These are phyloP conservation scores for Periphyllus acericola DNA, from an alignment of 2,888 invertebrate species.

Conservation along the genomic window DNA sequence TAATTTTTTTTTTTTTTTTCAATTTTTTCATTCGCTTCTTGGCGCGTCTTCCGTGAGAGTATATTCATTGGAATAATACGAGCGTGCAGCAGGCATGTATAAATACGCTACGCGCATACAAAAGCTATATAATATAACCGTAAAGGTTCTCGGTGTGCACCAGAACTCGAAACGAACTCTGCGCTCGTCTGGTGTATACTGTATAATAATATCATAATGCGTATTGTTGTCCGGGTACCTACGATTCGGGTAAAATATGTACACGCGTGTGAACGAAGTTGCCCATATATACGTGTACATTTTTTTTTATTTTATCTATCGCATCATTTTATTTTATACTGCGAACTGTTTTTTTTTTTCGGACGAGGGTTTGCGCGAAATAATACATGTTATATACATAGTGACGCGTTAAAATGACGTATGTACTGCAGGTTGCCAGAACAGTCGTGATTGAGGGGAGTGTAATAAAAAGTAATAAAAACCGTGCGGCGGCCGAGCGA, in stretches of 20 bases:
- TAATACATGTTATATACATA: slow-evolving; percentile 14
- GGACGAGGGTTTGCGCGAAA: neutral
- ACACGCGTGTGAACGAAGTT: neutral
- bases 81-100: neutral
- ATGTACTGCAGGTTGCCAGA: slow-evolving; percentile 15
- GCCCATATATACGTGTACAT: neutral
- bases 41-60: slow-evolving; percentile 50
- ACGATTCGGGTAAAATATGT: neutral
- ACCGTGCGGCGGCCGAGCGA: neutral
- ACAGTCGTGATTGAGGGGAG: slow-evolving; percentile 31
- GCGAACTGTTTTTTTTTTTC: neutral
- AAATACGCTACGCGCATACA: neutral
- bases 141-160: neutral
- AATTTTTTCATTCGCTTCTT: slow-evolving; percentile 27
- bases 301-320: neutral
- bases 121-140: neutral
- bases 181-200: neutral
- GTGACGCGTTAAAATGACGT: slow-evolving; percentile 37
- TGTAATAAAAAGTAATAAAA: slow-evolving; percentile 55
- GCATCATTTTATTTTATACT: neutral
- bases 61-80: neutral
- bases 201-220: neutral
- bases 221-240: neutral
- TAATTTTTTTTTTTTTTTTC: neutral
- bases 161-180: neutral